A percentile compares a stretch with the other conserved stretches of the same genome.
These are phyloP conservation scores for Empis livida DNA, from an alignment of 2,888 invertebrate species.

Conservation along the genomic window DNA sequence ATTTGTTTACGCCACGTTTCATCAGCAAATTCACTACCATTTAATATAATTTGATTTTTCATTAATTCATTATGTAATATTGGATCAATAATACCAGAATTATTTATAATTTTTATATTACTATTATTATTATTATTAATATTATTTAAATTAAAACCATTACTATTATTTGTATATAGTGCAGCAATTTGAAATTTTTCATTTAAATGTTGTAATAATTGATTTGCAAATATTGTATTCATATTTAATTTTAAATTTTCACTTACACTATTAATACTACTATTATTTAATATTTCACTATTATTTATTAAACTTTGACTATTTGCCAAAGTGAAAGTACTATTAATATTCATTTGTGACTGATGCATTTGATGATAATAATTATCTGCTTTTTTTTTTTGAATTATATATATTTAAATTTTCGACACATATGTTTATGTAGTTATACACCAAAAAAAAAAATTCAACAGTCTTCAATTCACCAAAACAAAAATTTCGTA, in stretches of 20 bases:
- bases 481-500: too few species aligned
- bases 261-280: too few species aligned
- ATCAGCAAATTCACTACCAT: not conserved
- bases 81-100: not conserved
- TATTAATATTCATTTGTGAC: too few species aligned
- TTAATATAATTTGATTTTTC: not conserved
- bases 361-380: too few species aligned
- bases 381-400: too few species aligned
- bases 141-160: not conserved
- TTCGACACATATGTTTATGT: too few species aligned
- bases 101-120: not conserved
- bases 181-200: not conserved
- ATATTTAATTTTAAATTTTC: not conserved
- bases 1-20: conserved; percentile 23
- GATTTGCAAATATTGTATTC: not conserved
- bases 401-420: too few species aligned
- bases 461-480: too few species aligned
- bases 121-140: not conserved
- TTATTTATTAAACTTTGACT: too few species aligned
- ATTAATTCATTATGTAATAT: not conserved
- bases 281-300: too few species aligned
- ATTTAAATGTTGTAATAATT: not conserved
- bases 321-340: too few species aligned
- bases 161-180: not conserved
- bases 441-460: too few species aligned